These are phyloP conservation scores for Chaetorhynchus papuensis DNA, from an alignment of 2,113 vertebrate genomes.

Conservation along the genomic window DNA sequence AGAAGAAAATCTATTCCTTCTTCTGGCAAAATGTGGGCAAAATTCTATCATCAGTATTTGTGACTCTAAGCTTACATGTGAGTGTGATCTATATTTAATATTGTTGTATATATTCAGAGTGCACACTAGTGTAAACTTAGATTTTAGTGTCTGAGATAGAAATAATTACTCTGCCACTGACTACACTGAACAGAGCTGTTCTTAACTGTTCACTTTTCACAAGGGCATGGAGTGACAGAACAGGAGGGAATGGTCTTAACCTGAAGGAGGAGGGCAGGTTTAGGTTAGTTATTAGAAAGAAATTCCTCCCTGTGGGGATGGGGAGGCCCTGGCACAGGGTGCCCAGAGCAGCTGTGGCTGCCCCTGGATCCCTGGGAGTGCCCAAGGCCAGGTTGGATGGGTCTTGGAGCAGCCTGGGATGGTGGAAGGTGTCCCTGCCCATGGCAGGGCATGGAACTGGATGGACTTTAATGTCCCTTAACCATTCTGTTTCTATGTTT, in stretches of 20 bases:
- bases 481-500: neutral
- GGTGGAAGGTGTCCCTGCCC: neutral
- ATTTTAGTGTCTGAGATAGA: neutral
- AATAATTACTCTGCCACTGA: neutral
- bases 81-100: neutral
- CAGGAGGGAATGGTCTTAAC: neutral
- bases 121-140: neutral
- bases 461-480: neutral
- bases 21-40: neutral
- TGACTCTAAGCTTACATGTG: neutral
- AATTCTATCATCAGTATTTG: neutral
- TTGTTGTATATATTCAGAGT: neutral
- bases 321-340: neutral
- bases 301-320: neutral
- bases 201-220: neutral
- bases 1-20: neutral
- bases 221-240: neutral
- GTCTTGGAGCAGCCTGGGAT: fast-evolving
- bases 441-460: no score
- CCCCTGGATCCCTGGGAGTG: neutral
- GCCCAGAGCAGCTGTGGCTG: neutral
- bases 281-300: neutral
- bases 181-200: neutral
- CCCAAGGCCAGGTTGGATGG: neutral
- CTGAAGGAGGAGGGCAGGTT: neutral